These are phyloP conservation scores for Axis porcinus DNA, from an alignment of 2,113 vertebrate genomes.

Conservation along the genomic window DNA sequence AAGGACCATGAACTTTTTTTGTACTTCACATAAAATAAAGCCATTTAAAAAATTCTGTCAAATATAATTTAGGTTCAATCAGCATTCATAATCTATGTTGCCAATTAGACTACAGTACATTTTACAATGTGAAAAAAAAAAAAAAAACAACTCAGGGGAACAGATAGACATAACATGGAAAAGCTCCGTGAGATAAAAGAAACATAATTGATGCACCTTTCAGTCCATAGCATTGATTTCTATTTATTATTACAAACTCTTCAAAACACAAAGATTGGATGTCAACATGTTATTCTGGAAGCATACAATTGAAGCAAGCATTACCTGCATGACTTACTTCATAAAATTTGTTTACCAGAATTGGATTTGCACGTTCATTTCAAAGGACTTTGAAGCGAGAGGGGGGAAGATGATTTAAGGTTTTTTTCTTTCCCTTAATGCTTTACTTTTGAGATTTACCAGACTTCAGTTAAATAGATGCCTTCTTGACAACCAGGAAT, in stretches of 20 bases:
- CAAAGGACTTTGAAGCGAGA: constrained; percentile 74
- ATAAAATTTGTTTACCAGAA: constrained; percentile 75
- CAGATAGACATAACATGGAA: constrained; percentile 53
- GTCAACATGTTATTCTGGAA: constrained; percentile 76
- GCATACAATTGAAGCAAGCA: constrained; percentile 58
- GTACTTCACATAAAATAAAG: constrained; percentile 70
- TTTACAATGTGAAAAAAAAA: constrained; percentile 72
- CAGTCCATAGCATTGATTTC: constrained; percentile 75
- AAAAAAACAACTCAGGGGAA: constrained; percentile 47
- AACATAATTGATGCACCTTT: constrained; percentile 74
- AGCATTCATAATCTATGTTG: constrained; percentile 57
- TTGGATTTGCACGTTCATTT: constrained; percentile 67
- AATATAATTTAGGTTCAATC: constrained; percentile 74
- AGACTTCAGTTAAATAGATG: constrained; percentile 66
- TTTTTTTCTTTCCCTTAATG: not conserved
- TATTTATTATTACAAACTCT: constrained; percentile 80
- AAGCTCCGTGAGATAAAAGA: constrained; percentile 69
- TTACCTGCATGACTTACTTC: constrained; percentile 74
- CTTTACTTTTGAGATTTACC: constrained; percentile 56
- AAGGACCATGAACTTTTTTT: constrained; percentile 61
- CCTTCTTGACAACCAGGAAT: constrained; percentile 56
- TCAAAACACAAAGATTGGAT: constrained; percentile 75
- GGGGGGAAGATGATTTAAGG: constrained; percentile 56
- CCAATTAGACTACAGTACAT: constrained; percentile 75
- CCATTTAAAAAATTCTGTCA: constrained; percentile 66